Percentiles rank a stretch among this genome's conserved stretches.
These are phyloP conservation scores for Anabacerthia variegaticeps DNA, from an alignment of 2,797 vertebrate species.

Conservation along the genomic window DNA sequence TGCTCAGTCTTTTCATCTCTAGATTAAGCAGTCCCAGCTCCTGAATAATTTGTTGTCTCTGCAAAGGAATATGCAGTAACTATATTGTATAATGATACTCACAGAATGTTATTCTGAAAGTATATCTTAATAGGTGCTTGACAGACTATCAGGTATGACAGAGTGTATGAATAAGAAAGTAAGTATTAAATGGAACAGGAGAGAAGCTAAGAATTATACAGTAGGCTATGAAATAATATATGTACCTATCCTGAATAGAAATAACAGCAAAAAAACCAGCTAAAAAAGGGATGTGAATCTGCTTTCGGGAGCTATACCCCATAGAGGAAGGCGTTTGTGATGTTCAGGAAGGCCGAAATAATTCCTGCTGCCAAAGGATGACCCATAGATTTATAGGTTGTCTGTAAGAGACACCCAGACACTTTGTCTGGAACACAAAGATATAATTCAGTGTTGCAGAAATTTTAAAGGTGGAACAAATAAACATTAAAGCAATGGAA, in stretches of 20 bases:
- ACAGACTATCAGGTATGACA: not conserved
- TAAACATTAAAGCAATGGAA: not conserved
- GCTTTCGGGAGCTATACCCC: not conserved
- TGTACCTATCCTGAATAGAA: not conserved
- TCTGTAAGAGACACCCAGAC: accelerated
- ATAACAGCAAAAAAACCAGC: too few species aligned
- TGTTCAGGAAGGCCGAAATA: not conserved
- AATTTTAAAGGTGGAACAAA: not conserved
- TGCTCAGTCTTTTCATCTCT: not conserved
- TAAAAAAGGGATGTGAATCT: not conserved
- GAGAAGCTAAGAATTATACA: not conserved
- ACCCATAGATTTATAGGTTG: accelerated
- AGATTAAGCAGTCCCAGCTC: not conserved
- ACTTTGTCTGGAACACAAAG: not conserved
- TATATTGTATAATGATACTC: not conserved
- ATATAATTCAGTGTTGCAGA: not conserved
- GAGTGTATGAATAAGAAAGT: not conserved
- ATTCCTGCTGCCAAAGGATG: not conserved
- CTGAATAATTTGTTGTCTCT: not conserved
- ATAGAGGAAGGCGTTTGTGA: not conserved
- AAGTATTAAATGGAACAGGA: not conserved
- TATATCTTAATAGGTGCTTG: not conserved
- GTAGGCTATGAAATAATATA: not conserved
- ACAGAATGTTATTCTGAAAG: not conserved
- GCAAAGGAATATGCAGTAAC: not conserved